Evolutionary conservation across 2,888 invertebrate genomes (phyloP).

Genomic region (Fissipunctia ypsillon): DNA sequence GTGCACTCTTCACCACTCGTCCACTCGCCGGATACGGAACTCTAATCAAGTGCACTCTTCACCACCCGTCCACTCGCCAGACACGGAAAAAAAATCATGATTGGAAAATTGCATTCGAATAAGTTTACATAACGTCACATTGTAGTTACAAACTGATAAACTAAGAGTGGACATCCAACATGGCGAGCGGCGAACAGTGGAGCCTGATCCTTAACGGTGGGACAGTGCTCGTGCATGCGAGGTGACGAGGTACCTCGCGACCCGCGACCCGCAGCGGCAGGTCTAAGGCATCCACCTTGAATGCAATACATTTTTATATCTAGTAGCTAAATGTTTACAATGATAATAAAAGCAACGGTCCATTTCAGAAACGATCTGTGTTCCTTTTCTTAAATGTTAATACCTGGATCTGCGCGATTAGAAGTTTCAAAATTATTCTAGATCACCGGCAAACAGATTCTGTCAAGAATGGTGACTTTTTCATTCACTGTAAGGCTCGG

Average conservation of each 20-base stretch:
- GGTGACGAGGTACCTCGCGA: background rate
- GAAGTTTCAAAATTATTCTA: background rate
- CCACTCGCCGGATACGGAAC: too few relatives aligned
- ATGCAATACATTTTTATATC: background rate
- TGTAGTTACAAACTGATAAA: conserved; percentile 8
- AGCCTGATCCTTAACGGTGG: background rate
- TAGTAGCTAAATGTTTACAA: background rate
- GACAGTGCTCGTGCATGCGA: conserved; percentile 23
- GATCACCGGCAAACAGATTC: background rate
- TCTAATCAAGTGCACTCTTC: background rate
- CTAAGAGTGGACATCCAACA: conserved; percentile 7
- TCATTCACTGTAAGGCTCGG: background rate
- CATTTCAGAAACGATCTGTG: too few relatives aligned
- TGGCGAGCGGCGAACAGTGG: background rate
- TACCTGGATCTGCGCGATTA: background rate
- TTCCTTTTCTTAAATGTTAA: background rate
- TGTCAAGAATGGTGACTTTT: background rate
- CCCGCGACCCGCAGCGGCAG: background rate
- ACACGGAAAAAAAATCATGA: background rate
- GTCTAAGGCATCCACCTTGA: background rate
- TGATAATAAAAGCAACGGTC: background rate
- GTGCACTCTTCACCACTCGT: background rate
- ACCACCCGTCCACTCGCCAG: background rate
- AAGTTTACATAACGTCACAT: background rate
- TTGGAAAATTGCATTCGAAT: background rate